These are phyloP conservation scores for Ambastaia sidthimunki DNA, from an alignment of 2,797 vertebrate species.

Conservation along the genomic window DNA sequence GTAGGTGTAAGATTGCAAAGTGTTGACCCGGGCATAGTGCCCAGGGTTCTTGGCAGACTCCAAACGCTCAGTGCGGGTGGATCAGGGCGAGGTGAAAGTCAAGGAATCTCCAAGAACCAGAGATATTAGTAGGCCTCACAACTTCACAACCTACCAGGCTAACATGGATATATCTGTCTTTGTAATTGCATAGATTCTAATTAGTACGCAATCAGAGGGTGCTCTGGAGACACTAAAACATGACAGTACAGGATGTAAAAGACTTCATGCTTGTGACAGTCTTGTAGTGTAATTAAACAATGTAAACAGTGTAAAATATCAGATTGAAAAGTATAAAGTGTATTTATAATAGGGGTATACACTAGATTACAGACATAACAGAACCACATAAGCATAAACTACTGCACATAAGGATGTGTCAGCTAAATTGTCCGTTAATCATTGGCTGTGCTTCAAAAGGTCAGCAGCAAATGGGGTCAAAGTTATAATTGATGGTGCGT, in stretches of 20 bases:
- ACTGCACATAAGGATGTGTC: not conserved
- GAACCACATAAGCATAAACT: not conserved
- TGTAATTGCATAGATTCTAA: not conserved
- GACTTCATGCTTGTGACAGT: too few relatives aligned
- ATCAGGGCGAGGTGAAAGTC: slow-evolving; percentile 7
- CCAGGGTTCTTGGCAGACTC: slow-evolving; percentile 25
- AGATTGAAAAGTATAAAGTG: too few relatives aligned
- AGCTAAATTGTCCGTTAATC: not conserved
- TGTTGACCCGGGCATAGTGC: slow-evolving; percentile 1
- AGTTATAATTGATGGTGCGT: not conserved
- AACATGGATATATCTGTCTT: not conserved
- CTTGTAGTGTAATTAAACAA: too few relatives aligned
- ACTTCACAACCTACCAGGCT: not conserved
- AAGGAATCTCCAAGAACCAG: slow-evolving; percentile 19
- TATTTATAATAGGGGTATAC: not conserved
- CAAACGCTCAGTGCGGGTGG: slow-evolving; percentile 14
- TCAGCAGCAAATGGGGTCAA: slow-evolving; percentile 6
- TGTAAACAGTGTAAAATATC: too few relatives aligned
- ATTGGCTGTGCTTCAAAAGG: not conserved
- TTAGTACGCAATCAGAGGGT: not conserved
- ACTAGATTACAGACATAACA: not conserved
- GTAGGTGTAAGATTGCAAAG: slow-evolving; percentile 10
- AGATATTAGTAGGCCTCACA: slow-evolving; percentile 13
- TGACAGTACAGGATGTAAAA: not conserved
- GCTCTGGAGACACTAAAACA: not conserved